Base-by-base conservation (phyloP, 2,797 vertebrate species). In the Pelodytes ibericus region DNA sequence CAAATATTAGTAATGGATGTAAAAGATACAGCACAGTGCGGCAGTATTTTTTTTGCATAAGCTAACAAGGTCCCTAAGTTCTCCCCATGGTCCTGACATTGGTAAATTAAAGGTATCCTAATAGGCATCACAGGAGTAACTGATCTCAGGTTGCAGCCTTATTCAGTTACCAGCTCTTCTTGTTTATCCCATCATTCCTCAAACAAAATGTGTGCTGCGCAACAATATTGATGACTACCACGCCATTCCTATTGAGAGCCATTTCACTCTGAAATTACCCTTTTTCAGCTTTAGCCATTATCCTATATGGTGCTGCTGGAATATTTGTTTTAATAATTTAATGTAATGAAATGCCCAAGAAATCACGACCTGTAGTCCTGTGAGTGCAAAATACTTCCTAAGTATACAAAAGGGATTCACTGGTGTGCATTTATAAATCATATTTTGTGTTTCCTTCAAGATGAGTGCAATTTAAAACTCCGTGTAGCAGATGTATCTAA, bases 251-350 rank as follows among this genome's bases (percentile, higher is more conserved):
- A 56, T 9, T 9, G 67, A 77, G 47, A 77, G 66, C 39, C 31
- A 67, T 78, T 67, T 72, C 30, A 25, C 22, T 11, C 62, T 29
- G 29, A 72, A 72, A 78, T 72, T 29, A 78, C 53, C 70, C 69
- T 53, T 66, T n/a, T 61, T 41, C 53, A 29, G 44, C 56, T 27
- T 15, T 15, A 57, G 27, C 56, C 56, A 53, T 78, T 67, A 72
- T 58, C 26, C 3, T 16, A 72, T 39, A 29, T 24, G 2, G 29
- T 13, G 7, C 20, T 11, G 27, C 56, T 24, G 24, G 41, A 66
- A 77, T 72, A 77, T 77, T 77, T 77, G 53, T 67, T 72, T 78
- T 72, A 78, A 67, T 67, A 72, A 78, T 78, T 66, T 53, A 72
- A 78, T 51, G 62, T 60, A 61, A 60, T 51, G 53, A 66, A 72